These are phyloP conservation scores for Microplitis manilae DNA, from an alignment of 2,888 invertebrate genomes.

Conservation along the genomic window DNA sequence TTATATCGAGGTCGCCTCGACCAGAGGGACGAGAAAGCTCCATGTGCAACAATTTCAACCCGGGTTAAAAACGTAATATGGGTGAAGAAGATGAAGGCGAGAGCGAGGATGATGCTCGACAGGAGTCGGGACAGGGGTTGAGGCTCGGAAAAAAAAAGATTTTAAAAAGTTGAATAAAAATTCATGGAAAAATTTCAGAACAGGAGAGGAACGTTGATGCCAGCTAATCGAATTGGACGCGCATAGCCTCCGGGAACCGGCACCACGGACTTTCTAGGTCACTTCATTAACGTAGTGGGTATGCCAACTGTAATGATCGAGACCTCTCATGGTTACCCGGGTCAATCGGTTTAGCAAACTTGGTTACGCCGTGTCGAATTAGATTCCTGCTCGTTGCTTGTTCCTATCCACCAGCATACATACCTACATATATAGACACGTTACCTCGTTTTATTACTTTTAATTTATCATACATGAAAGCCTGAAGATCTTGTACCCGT, in stretches of 20 bases:
- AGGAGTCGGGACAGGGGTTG: too few relatives aligned
- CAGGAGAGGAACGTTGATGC: conserved; percentile 16
- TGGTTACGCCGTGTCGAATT: conserved; percentile 47
- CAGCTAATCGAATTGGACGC: conserved; percentile 40
- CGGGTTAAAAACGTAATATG: neutral
- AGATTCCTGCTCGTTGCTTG: neutral
- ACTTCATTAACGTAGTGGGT: conserved; percentile 42
- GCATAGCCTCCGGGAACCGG: conserved; percentile 26
- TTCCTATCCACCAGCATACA: neutral
- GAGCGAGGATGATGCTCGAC: neutral
- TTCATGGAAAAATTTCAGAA: conserved; percentile 3
- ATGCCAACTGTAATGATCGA: conserved; percentile 44
- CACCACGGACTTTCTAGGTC: conserved; percentile 38
- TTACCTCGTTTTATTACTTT: neutral
- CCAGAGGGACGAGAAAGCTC: neutral
- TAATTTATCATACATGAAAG: neutral
- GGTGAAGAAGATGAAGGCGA: neutral
- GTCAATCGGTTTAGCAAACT: conserved; percentile 56
- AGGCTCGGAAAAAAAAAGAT: neutral
- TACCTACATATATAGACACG: neutral
- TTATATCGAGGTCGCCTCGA: conserved; percentile 17
- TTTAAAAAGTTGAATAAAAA: neutral
- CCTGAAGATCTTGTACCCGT: neutral
- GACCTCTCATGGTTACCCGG: conserved; percentile 50
- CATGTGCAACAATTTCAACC: conserved; percentile 3